phyloP scores from a whole-genome alignment of 2,888 invertebrate species.

The Phengaris alcon region DNA sequence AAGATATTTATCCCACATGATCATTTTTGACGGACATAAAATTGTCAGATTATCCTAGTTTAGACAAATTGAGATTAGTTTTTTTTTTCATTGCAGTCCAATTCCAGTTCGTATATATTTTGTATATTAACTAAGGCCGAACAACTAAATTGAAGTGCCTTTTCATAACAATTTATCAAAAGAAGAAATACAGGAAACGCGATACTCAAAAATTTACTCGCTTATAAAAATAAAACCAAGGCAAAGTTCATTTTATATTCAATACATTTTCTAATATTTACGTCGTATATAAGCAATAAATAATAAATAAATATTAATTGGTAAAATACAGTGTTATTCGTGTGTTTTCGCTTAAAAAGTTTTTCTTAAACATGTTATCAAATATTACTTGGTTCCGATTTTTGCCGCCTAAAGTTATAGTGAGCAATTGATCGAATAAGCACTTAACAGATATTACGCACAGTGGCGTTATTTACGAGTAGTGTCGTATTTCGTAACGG shows the following conservation, averaged over 20 bases:
- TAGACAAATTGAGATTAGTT: no score
- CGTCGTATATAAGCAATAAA: not conserved
- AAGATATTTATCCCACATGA: no score
- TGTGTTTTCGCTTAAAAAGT: no score
- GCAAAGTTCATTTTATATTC: not conserved
- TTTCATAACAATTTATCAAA: not conserved
- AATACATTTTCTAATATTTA: not conserved
- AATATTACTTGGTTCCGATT: not conserved
- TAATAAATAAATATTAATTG: not conserved
- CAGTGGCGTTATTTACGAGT: not conserved
- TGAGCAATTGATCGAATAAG: not conserved
- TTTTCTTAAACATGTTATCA: not conserved
- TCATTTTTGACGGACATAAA: no score
- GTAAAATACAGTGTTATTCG: not conserved
- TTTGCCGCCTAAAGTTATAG: not conserved
- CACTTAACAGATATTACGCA: not conserved
- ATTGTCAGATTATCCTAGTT: no score
- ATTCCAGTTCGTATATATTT: not conserved
- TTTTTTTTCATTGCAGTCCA: no score
- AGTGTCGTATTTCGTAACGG: not conserved
- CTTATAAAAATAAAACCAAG: not conserved
- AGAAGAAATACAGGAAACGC: not conserved
- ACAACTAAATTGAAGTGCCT: not conserved
- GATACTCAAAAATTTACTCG: not conserved
- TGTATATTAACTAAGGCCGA: not conserved